Evolutionary conservation across 2,888 invertebrate genomes (phyloP).

Genomic region (Scaptomyza caliginosa): DNA sequence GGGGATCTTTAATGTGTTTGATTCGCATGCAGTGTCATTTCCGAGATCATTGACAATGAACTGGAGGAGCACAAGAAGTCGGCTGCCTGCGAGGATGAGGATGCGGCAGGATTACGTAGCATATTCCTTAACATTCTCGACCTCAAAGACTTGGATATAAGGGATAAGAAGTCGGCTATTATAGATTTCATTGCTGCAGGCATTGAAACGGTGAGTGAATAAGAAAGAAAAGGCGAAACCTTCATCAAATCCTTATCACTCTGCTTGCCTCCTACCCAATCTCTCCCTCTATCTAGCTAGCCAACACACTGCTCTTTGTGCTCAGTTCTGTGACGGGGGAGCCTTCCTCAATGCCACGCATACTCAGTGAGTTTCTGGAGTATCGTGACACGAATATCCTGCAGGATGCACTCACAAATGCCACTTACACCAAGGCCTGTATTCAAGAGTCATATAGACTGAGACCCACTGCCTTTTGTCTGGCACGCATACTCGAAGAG

Average conservation of each 20-base stretch:
- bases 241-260: too few species aligned
- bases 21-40: slow-evolving; percentile 87
- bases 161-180: slow-evolving; percentile 93
- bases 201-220: slow-evolving; percentile 90
- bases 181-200: slow-evolving; percentile 95
- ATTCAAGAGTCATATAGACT: slow-evolving; percentile 89
- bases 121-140: slow-evolving; percentile 91
- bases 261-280: slow-evolving; percentile 85
- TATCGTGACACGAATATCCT: slow-evolving; percentile 86
- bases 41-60: slow-evolving; percentile 90
- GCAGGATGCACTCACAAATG: slow-evolving; percentile 86
- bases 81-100: slow-evolving; percentile 85
- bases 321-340: slow-evolving; percentile 90
- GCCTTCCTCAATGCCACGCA: slow-evolving; percentile 87
- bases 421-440: slow-evolving; percentile 92
- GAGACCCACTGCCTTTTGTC: slow-evolving; percentile 90
- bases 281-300: slow-evolving; percentile 86
- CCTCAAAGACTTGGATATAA: slow-evolving; percentile 89
- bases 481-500: slow-evolving; percentile 90
- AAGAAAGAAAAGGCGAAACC: neutral
- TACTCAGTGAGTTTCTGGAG: slow-evolving; percentile 87
- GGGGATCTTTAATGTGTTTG: slow-evolving; percentile 21
- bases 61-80: slow-evolving; percentile 85
- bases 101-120: slow-evolving; percentile 87
- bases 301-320: slow-evolving; percentile 92